These are phyloP conservation scores for Semotilus atromaculatus DNA, from an alignment of 2,797 vertebrate genomes.

Conservation along the genomic window DNA sequence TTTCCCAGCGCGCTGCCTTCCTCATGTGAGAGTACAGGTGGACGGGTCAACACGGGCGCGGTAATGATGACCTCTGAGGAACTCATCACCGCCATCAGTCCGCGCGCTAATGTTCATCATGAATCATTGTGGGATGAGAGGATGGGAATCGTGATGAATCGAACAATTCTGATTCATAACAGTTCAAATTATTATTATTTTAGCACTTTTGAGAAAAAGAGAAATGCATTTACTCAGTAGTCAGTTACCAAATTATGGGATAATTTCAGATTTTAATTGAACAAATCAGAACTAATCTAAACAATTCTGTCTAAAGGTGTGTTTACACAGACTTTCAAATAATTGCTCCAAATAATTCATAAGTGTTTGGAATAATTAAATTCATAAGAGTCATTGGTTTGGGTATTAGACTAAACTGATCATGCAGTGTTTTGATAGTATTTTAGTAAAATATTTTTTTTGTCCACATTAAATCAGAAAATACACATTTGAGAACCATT, in stretches of 20 bases:
- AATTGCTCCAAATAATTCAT: neutral
- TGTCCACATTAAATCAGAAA: too few relatives aligned
- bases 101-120: neutral
- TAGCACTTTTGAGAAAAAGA: neutral
- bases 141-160: too few relatives aligned
- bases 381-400: too few relatives aligned
- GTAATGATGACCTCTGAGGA: too few relatives aligned
- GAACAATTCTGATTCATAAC: neutral
- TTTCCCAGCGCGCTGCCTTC: neutral
- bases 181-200: neutral
- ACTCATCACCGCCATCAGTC: too few relatives aligned
- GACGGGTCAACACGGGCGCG: neutral
- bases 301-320: too few relatives aligned
- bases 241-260: neutral
- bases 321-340: too few relatives aligned
- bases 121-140: neutral
- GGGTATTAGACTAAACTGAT: too few relatives aligned
- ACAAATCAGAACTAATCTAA: too few relatives aligned
- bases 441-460: too few relatives aligned
- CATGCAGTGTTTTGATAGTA: too few relatives aligned
- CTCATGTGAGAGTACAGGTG: constrained; percentile 21
- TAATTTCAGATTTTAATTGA: neutral
- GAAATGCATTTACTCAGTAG: neutral
- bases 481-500: neutral
- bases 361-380: too few relatives aligned